phyloP scores from a whole-genome alignment of 2,113 vertebrate genomes.

The Vicugna pacos region DNA sequence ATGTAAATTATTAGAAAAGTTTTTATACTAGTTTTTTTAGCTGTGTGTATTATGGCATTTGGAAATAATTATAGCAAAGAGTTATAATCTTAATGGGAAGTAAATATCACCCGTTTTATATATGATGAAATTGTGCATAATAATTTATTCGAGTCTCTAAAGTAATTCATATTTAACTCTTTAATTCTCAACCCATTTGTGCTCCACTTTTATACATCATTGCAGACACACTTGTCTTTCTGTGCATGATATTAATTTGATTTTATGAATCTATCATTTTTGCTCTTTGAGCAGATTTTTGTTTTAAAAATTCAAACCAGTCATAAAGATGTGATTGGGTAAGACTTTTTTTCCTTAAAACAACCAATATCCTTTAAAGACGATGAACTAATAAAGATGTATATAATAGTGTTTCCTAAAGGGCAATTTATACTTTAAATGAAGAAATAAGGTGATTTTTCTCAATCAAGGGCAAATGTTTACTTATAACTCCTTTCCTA shows the following conservation, averaged over 20 bases:
- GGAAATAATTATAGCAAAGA: constrained; percentile 4
- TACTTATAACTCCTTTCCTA: constrained; percentile 38
- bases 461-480: neutral
- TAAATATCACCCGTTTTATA: constrained; percentile 1
- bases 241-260: constrained; percentile 13
- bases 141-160: constrained; percentile 25
- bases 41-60: constrained; percentile 30
- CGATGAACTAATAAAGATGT: neutral
- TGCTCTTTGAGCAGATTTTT: constrained; percentile 28
- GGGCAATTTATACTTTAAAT: constrained; percentile 14
- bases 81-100: constrained; percentile 21
- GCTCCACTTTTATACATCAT: neutral
- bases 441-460: constrained; percentile 42
- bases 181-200: neutral
- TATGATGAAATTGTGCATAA: constrained; percentile 32
- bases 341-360: constrained; percentile 52
- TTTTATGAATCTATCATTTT: constrained; percentile 41
- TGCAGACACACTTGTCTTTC: neutral
- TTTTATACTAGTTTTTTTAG: constrained; percentile 40
- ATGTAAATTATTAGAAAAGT: constrained; percentile 17
- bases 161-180: constrained; percentile 29
- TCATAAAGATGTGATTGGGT: neutral
- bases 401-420: neutral
- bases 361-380: neutral
- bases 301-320: constrained; percentile 30